phyloP scores from a whole-genome alignment of 2,888 invertebrate species.

The Melipona beecheii region DNA sequence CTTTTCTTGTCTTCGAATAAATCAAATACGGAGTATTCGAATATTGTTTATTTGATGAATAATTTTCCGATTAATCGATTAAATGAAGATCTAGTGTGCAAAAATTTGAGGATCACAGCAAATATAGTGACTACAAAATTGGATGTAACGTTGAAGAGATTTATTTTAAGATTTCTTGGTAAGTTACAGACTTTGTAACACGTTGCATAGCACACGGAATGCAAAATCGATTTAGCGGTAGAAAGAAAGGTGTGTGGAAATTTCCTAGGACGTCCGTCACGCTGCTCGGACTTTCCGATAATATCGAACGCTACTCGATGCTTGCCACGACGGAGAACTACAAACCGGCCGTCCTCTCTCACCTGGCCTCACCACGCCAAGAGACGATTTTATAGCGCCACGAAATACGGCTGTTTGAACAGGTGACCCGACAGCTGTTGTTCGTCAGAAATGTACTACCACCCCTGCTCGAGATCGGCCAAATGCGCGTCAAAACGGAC shows the following conservation, averaged over 20 bases:
- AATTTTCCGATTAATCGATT: too few relatives aligned
- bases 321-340: constrained; percentile 39
- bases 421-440: constrained; percentile 82
- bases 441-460: constrained; percentile 74
- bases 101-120: too few relatives aligned
- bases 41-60: too few relatives aligned
- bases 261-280: constrained; percentile 9
- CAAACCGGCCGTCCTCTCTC: constrained; percentile 40
- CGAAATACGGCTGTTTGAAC: constrained; percentile 81
- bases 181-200: neutral
- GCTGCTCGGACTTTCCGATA: constrained; percentile 32
- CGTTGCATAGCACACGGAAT: neutral
- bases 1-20: too few relatives aligned
- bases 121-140: neutral
- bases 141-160: neutral
- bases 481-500: constrained; percentile 35
- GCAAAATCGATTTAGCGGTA: neutral
- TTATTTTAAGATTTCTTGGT: neutral
- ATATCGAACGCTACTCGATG: constrained; percentile 42
- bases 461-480: constrained; percentile 60
- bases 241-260: neutral
- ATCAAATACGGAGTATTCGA: too few relatives aligned
- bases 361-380: constrained; percentile 54
- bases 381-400: constrained; percentile 58
- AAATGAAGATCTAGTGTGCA: too few relatives aligned